These are phyloP conservation scores for Bettongia penicillata DNA, from an alignment of 2,113 vertebrate species.

Conservation along the genomic window DNA sequence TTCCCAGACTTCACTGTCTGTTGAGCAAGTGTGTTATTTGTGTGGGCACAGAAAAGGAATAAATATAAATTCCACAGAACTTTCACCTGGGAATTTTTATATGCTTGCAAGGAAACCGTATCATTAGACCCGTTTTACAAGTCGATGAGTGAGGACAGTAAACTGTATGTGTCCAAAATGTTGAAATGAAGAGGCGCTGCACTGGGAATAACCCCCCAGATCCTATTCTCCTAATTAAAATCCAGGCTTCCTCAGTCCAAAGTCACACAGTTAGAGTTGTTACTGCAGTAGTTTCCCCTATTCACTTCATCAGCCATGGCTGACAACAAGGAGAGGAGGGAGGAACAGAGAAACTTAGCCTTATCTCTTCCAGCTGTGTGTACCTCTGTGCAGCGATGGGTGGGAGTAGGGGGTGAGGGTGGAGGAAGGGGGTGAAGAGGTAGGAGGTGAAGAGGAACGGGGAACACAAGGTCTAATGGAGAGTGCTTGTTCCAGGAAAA, in stretches of 20 bases:
- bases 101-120: slow-evolving; percentile 28
- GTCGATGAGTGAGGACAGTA: slow-evolving; percentile 8
- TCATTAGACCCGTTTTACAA: slow-evolving; percentile 4
- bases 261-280: background rate
- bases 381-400: background rate
- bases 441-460: background rate
- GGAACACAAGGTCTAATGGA: background rate
- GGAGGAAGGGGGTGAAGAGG: background rate
- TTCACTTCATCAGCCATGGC: background rate
- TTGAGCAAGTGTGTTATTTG: slow-evolving; percentile 58
- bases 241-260: background rate
- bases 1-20: slow-evolving; percentile 56
- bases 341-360: background rate
- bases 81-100: slow-evolving; percentile 28
- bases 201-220: background rate
- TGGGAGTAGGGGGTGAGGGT: no score
- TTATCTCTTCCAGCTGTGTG: background rate
- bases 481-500: background rate
- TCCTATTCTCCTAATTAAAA: slow-evolving; percentile 27
- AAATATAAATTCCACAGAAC: slow-evolving; percentile 56
- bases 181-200: background rate
- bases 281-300: background rate
- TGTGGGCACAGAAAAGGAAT: slow-evolving; percentile 65
- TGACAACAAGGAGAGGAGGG: background rate
- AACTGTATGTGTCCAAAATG: slow-evolving; percentile 36